phyloP scores from a whole-genome alignment of 2,113 vertebrate species.

The Halcyon senegalensis region DNA sequence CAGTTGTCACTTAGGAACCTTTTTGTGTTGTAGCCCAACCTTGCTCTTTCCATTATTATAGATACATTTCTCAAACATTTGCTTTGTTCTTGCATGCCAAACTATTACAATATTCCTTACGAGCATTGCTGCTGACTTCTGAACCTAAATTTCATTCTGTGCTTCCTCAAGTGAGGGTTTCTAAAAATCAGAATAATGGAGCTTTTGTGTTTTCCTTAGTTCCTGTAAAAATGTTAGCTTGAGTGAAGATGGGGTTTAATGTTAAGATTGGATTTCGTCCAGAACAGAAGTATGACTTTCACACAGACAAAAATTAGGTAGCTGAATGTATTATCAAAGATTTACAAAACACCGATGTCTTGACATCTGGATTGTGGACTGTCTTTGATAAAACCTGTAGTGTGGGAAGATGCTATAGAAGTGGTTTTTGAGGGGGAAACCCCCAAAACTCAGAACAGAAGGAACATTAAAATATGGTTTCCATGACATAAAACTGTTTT shows the following conservation, averaged over 20 bases:
- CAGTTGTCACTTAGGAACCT: background rate
- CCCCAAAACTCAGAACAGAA: background rate
- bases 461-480: background rate
- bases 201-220: background rate
- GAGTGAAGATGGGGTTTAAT: background rate
- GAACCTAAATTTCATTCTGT: background rate
- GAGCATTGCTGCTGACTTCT: background rate
- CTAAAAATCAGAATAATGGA: background rate
- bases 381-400: background rate
- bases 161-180: background rate
- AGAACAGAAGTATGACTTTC: background rate
- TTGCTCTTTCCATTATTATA: background rate
- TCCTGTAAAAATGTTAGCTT: background rate
- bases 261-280: background rate
- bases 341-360: background rate
- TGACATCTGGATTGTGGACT: background rate
- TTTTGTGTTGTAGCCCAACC: background rate
- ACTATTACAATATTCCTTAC: background rate
- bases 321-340: background rate
- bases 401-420: background rate
- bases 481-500: background rate
- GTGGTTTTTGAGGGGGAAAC: fast-evolving
- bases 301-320: background rate
- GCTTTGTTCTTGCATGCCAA: background rate
- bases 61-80: background rate